Conservation (phyloP, 64 coral and sea anemone species). For the Pocillopora verrucosa region DNA sequence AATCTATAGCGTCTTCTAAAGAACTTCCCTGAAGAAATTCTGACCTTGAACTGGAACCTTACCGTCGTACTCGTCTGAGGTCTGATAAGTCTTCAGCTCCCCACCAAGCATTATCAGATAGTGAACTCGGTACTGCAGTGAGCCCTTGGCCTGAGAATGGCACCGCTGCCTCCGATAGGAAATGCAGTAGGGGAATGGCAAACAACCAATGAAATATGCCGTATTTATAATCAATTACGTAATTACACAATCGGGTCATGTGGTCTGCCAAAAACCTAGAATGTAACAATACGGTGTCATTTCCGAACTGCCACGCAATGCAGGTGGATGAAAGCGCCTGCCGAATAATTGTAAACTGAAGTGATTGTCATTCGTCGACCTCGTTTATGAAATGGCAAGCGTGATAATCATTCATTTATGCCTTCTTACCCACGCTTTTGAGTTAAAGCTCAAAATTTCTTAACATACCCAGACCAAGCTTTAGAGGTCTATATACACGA, state of each 20-base stretch:
- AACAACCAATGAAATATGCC: background rate
- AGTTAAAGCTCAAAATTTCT: too few relatives aligned
- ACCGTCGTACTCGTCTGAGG: background rate
- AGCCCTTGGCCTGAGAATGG: background rate
- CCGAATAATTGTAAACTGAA: too few relatives aligned
- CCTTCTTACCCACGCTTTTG: too few relatives aligned
- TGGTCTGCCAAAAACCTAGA: background rate
- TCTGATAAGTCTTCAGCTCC: background rate
- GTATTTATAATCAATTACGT: background rate
- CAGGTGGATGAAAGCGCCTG: too few relatives aligned
- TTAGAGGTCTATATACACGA: too few relatives aligned
- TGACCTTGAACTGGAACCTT: background rate
- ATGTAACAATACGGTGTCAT: background rate
- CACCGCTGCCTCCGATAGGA: background rate
- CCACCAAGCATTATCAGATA: background rate
- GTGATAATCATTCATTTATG: too few relatives aligned
- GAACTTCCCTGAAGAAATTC: too few relatives aligned
- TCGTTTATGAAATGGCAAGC: too few relatives aligned
- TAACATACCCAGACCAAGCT: too few relatives aligned
- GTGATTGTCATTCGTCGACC: too few relatives aligned
- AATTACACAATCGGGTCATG: background rate
- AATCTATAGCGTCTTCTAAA: too few relatives aligned
- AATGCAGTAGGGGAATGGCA: constrained; percentile 8
- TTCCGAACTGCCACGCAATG: too few relatives aligned
- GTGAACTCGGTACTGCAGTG: background rate